A percentile compares a stretch with the other conserved stretches of the same genome.
Evolutionary conservation across 2,888 invertebrate genomes (phyloP).

Genomic region (Plemyria rubiginata): DNA sequence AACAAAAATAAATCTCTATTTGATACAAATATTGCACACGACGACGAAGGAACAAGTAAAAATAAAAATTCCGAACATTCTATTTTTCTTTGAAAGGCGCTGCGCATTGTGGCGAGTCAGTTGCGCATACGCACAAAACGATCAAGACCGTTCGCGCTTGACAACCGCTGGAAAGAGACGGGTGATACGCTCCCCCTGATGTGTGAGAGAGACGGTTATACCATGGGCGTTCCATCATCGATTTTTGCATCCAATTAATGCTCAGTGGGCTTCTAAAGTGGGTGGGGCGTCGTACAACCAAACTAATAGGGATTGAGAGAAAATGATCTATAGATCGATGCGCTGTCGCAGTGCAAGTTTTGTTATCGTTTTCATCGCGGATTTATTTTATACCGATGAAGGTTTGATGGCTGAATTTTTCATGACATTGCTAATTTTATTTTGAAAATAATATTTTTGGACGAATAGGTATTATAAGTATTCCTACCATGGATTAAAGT

Average conservation of each 20-base stretch:
- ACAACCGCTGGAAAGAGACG: conserved; percentile 53
- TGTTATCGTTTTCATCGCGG: conserved; percentile 78
- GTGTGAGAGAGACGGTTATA: conserved; percentile 54
- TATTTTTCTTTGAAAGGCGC: conserved; percentile 79
- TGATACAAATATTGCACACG: conserved; percentile 83
- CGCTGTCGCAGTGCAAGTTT: conserved; percentile 70
- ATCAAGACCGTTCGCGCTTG: conserved; percentile 58
- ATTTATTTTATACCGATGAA: conserved; percentile 72
- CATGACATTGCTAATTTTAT: not conserved
- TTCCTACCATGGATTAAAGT: too few relatives aligned
- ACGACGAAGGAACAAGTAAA: conserved; percentile 63
- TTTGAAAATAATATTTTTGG: not conserved
- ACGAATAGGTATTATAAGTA: too few relatives aligned
- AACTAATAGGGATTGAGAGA: conserved; percentile 80
- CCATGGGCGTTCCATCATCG: conserved; percentile 73
- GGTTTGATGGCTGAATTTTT: conserved; percentile 65
- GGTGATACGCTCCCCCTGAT: conserved; percentile 25
- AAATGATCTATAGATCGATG: conserved; percentile 83
- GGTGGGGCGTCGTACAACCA: conserved; percentile 74
- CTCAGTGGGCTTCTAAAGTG: conserved; percentile 78
- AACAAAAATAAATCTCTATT: conserved; percentile 68
- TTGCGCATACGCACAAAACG: conserved; percentile 75
- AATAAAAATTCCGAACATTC: conserved; percentile 70
- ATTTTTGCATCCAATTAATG: conserved; percentile 81
- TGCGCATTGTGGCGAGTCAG: conserved; percentile 70